Conservation (phyloP, 2,888 invertebrate species). For the Zhuqinia jingwanae region DNA sequence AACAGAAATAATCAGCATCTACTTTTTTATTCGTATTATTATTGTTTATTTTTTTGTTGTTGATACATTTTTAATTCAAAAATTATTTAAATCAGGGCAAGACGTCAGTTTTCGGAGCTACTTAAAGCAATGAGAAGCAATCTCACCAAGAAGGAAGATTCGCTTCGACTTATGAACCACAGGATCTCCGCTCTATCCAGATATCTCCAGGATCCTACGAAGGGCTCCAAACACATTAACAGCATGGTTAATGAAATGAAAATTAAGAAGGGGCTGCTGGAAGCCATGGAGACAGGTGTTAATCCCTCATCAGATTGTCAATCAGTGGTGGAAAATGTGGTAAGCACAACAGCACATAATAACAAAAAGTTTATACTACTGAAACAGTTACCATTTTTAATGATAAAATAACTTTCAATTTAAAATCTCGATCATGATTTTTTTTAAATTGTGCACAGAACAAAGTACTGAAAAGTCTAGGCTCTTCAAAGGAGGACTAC, state of each 20-base stretch:
- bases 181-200: background rate
- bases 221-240: background rate
- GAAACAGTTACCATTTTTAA: no score
- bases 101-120: background rate
- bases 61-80: no score
- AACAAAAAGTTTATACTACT: no score
- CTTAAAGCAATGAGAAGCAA: background rate
- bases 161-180: background rate
- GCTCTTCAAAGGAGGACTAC: slow-evolving; percentile 95
- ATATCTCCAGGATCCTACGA: background rate
- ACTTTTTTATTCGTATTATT: background rate
- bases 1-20: background rate
- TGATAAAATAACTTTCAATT: no score
- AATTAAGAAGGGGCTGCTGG: background rate
- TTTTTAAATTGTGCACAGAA: no score
- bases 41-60: background rate
- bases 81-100: background rate
- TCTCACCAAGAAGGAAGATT: background rate
- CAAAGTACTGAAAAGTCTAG: slow-evolving; percentile 93
- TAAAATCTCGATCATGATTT: no score
- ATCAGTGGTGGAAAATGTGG: background rate
- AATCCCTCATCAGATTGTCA: background rate
- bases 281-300: background rate
- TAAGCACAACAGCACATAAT: no score
- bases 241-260: background rate